Percentiles rank a stretch among this genome's conserved stretches.
Evolutionary conservation across 2,888 invertebrate genomes (phyloP).

Genomic region (Trypoxylon attenuatum): DNA sequence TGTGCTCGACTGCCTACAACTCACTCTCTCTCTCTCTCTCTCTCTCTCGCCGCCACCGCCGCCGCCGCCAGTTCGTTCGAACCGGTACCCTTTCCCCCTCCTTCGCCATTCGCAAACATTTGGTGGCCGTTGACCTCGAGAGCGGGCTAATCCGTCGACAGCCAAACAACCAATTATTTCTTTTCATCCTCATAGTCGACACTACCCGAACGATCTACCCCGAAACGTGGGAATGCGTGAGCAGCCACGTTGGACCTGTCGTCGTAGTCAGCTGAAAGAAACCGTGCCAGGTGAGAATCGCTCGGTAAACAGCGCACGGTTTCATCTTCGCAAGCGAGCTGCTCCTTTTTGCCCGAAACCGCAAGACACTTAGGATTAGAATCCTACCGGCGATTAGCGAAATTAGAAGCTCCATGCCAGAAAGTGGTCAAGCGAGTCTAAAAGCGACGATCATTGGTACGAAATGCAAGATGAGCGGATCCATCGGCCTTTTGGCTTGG

Average conservation of each 20-base stretch:
- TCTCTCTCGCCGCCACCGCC: conserved; percentile 33
- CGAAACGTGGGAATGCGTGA: conserved; percentile 50
- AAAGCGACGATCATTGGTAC: too few relatives aligned
- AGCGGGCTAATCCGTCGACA: conserved; percentile 68
- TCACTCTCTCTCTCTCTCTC: conserved; percentile 40
- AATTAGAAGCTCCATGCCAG: too few relatives aligned
- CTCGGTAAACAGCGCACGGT: conserved; percentile 30
- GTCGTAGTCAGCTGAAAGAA: too few relatives aligned
- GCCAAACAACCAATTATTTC: conserved; percentile 68
- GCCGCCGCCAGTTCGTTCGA: conserved; percentile 35
- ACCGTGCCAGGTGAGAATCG: conserved; percentile 50
- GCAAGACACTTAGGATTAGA: background rate
- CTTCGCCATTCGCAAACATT: conserved; percentile 69
- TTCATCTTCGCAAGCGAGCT: background rate
- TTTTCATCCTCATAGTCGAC: conserved; percentile 46
- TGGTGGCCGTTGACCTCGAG: conserved; percentile 70
- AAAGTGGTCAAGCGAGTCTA: too few relatives aligned
- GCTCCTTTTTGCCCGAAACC: background rate
- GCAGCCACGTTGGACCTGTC: conserved; percentile 1
- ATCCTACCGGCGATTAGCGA: background rate
- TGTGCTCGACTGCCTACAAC: conserved; percentile 25
- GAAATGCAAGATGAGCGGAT: too few relatives aligned
- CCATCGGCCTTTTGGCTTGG: too few relatives aligned
- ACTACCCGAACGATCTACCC: conserved; percentile 15
- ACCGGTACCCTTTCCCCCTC: conserved; percentile 47